Base-by-base conservation (phyloP, 2,797 vertebrate species). In the Pseudopleuronectes americanus region DNA sequence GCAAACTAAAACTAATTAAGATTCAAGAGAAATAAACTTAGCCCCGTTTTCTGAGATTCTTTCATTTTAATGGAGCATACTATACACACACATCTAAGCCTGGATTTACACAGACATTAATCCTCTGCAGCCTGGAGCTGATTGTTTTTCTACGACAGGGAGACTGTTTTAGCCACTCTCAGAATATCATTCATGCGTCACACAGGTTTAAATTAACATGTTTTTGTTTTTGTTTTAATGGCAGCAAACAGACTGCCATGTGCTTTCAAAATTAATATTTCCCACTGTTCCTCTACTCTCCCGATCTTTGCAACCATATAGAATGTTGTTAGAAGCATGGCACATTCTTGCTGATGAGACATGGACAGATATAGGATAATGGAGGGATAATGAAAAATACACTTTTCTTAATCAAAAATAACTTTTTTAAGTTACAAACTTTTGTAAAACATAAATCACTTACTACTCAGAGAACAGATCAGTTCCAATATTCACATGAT, bases 141-240 rank as follows among this genome's bases (percentile, higher is more conserved):
- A 80, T 64, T 69, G 75, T 49, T 74, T 52, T 76, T 78, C 59
- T 24, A 45, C 54, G 53, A 58, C 52, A 80, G 43, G 47, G 33
- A 58, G 69, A 71, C 21, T 48, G 38, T 70, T 70, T 59, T 19
- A 6, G 26, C 4, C 41, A 17, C 61, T 48, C 63, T 59, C 33
- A 48, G 48, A 54, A 24, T 58, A 60, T 66, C 59, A 68, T 23
- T 58, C 61, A 71, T 71, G 62, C n/a, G 0, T 80, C 74, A 76
- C 36, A 59, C 72, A 64, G 51, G 48, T 74, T 71, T 75, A 77
- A 76, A 86, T 77, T 38, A 77, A 68, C 61, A 63, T 57, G 36
- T 49, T 64, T 77, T 66, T 57, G 36, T 49, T 64, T 77, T 66
- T 74, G 53, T 80, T 79, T 69, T 59, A 64, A 58, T 70, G 53